phyloP scores from a whole-genome alignment of 2,888 invertebrate species.

The Tridacna gigas region DNA sequence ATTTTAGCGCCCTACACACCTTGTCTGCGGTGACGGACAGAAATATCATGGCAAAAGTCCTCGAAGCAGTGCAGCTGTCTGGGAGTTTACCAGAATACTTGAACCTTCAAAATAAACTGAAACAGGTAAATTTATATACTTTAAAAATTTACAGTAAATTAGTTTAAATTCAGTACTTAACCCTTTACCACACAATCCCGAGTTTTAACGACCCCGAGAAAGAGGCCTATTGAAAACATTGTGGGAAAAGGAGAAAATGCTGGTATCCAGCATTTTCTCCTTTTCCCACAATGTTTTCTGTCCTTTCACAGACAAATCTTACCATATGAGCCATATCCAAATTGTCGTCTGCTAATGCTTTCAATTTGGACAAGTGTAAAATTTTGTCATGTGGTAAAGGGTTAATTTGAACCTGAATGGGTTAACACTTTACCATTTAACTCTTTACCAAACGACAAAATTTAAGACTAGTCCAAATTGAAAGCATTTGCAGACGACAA shows the following conservation, averaged over 20 bases:
- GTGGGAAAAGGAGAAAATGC: not conserved
- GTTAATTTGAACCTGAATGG: not conserved
- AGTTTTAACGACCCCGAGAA: too few species aligned
- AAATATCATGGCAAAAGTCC: slow-evolving; percentile 29
- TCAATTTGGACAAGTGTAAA: too few species aligned
- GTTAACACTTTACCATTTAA: too few species aligned
- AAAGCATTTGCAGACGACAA: too few species aligned
- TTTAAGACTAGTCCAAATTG: too few species aligned
- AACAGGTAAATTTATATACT: slow-evolving; percentile 44
- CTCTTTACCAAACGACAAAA: too few species aligned
- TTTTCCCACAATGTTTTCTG: not conserved
- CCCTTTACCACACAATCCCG: not conserved
- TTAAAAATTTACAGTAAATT: not conserved
- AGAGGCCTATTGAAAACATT: too few species aligned
- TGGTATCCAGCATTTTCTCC: not conserved
- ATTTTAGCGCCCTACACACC: slow-evolving; percentile 53
- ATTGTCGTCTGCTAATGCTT: not conserved
- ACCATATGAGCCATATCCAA: too few species aligned
- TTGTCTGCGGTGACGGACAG: slow-evolving; percentile 41
- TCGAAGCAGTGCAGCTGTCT: slow-evolving; percentile 34
- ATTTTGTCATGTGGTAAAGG: not conserved
- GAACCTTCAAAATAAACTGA: slow-evolving; percentile 56
- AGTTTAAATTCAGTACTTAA: not conserved
- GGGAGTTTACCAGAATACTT: slow-evolving; percentile 37
- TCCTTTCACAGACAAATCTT: too few species aligned